Conservation (phyloP, 2,888 invertebrate genomes). For the Rhogogaster chlorosoma region DNA sequence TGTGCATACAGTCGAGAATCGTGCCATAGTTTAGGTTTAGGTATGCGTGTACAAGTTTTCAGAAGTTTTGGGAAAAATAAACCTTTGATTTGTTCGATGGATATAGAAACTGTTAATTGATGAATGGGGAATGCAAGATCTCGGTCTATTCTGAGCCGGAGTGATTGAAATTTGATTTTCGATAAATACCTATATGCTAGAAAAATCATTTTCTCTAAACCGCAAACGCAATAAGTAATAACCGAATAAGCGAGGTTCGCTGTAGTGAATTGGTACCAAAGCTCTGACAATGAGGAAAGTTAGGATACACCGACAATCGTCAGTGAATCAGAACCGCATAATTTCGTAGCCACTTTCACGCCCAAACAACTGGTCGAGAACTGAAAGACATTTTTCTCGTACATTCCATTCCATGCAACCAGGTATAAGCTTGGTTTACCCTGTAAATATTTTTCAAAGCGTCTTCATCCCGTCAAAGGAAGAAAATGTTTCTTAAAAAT, state of each 20-base stretch:
- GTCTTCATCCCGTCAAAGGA: background rate
- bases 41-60: background rate
- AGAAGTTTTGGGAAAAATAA: background rate
- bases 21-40: background rate
- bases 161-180: background rate
- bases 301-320: background rate
- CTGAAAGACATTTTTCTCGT: background rate
- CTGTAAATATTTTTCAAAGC: background rate
- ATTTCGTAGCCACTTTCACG: constrained; percentile 39
- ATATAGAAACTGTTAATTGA: background rate
- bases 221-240: background rate
- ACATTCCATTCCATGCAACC: constrained; percentile 19
- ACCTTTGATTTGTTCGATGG: background rate
- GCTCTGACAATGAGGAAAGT: constrained; percentile 6
- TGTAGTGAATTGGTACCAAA: background rate
- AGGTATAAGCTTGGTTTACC: background rate
- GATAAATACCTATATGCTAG: background rate
- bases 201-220: background rate
- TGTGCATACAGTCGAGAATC: background rate
- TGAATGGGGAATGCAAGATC: background rate
- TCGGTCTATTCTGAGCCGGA: background rate
- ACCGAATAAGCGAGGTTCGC: background rate
- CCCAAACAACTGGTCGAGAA: constrained; percentile 18
- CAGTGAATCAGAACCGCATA: constrained; percentile 33
- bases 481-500: background rate